Conservation (phyloP, 2,888 invertebrate genomes). For the Terebella lapidaria region DNA sequence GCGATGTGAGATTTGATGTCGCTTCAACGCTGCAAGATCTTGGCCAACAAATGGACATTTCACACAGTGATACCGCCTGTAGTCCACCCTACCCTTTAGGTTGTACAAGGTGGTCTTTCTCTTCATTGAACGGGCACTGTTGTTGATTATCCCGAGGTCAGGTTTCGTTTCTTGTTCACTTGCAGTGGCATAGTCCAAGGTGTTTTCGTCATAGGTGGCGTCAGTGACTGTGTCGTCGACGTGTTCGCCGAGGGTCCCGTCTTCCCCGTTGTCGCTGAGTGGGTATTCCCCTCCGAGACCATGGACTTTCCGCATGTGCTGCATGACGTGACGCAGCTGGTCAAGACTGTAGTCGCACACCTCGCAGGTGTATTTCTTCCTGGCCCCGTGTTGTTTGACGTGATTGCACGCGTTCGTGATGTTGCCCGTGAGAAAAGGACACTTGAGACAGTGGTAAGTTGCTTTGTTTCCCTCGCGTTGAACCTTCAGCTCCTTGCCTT, state of each 20-base stretch:
- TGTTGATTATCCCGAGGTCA: background rate
- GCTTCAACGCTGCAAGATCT: background rate
- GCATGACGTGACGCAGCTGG: slow-evolving; percentile 37
- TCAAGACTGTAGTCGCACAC: slow-evolving; percentile 48
- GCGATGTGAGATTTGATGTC: background rate
- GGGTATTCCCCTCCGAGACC: background rate
- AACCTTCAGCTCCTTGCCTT: slow-evolving; percentile 12
- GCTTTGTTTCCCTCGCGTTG: slow-evolving; percentile 9
- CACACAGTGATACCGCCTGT: background rate
- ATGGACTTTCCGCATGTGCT: slow-evolving; percentile 36
- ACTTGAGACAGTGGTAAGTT: slow-evolving; percentile 24
- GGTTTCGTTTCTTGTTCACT: background rate
- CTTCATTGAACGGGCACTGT: background rate
- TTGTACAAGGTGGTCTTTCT: background rate
- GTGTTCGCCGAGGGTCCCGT: too few species aligned
- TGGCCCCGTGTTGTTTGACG: slow-evolving; percentile 26
- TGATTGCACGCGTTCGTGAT: slow-evolving; percentile 34
- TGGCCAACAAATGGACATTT: background rate
- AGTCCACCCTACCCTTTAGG: background rate
- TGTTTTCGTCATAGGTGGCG: background rate
- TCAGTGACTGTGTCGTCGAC: background rate
- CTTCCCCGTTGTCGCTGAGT: background rate
- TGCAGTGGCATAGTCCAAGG: background rate
- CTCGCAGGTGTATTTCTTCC: slow-evolving; percentile 21
- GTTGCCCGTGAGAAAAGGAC: slow-evolving; percentile 34